Conservation (phyloP, 1,140 invertebrate genomes). For the Neotoxoptera formosana region DNA sequence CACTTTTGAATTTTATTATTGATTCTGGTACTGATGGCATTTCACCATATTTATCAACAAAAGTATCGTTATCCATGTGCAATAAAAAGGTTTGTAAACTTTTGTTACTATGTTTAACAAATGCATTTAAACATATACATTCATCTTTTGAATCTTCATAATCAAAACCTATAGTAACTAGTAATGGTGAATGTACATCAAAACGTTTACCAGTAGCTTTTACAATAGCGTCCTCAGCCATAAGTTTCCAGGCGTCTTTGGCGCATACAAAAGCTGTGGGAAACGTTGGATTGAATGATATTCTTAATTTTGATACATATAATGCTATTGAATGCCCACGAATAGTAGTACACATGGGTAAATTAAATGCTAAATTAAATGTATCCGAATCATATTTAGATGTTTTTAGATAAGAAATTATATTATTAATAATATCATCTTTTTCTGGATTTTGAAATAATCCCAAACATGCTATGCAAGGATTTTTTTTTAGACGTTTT, state of each 20-base stretch:
- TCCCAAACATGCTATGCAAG: slow-evolving; percentile 71
- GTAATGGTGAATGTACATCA: slow-evolving; percentile 67
- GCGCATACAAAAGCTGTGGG: slow-evolving; percentile 63
- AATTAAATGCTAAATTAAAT: slow-evolving; percentile 66
- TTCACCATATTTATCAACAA: slow-evolving; percentile 57
- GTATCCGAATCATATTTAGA: slow-evolving; percentile 65
- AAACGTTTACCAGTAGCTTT: slow-evolving; percentile 64
- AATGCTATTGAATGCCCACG: slow-evolving; percentile 66
- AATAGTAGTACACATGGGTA: slow-evolving; percentile 65
- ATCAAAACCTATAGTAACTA: slow-evolving; percentile 66
- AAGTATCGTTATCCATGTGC: slow-evolving; percentile 34
- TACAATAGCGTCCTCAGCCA: slow-evolving; percentile 66
- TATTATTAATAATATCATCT: slow-evolving; percentile 64
- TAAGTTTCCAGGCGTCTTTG: slow-evolving; percentile 75
- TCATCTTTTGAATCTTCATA: slow-evolving; percentile 68
- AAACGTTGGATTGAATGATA: slow-evolving; percentile 59
- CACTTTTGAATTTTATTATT: slow-evolving; percentile 57
- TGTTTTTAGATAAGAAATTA: slow-evolving; percentile 63
- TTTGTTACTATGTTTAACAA: slow-evolving; percentile 71
- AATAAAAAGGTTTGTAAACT: slow-evolving; percentile 57
- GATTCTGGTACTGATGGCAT: slow-evolving; percentile 43
- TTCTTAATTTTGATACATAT: slow-evolving; percentile 63
- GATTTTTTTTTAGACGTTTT: slow-evolving; percentile 64
- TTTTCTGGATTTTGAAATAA: slow-evolving; percentile 68
- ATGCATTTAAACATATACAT: slow-evolving; percentile 68